Percentiles rank a stretch among this genome's conserved stretches.
Conservation (phyloP, 1,140 invertebrate species). For the Drosophila pseudoobscura region DNA sequence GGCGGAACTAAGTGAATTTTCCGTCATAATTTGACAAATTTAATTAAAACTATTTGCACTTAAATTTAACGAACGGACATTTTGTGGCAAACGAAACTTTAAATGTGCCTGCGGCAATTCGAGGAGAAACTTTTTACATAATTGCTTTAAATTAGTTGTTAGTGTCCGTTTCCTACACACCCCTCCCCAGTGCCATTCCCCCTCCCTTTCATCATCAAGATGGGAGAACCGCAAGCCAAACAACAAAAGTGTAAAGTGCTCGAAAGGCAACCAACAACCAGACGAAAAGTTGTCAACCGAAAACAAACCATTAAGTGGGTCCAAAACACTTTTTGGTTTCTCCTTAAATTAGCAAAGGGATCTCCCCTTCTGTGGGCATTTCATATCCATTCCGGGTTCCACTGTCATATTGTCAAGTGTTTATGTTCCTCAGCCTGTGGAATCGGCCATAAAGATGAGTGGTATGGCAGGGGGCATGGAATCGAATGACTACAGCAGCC, state of each 20-base stretch:
- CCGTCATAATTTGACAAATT: conserved; percentile 71
- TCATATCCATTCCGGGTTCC: neutral
- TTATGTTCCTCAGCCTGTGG: conserved; percentile 40
- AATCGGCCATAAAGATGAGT: conserved; percentile 40
- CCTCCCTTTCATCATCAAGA: conserved; percentile 1
- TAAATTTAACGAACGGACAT: conserved; percentile 57
- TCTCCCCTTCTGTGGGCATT: conserved; percentile 22
- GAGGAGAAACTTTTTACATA: conserved; percentile 71
- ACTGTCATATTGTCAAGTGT: conserved; percentile 75
- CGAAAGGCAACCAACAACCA: conserved; percentile 28
- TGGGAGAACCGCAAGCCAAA: conserved; percentile 58
- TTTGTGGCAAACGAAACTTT: conserved; percentile 64
- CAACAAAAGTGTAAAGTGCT: conserved; percentile 59
- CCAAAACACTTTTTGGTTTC: conserved; percentile 61
- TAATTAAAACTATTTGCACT: conserved; percentile 78
- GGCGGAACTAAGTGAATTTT: conserved; percentile 51
- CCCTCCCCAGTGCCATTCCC: neutral
- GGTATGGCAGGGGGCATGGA: neutral
- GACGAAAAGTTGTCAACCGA: conserved; percentile 76
- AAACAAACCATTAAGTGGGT: conserved; percentile 81
- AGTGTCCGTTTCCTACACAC: conserved; percentile 38
- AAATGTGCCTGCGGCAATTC: conserved; percentile 42
- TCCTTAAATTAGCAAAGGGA: conserved; percentile 59
- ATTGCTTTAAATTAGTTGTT: conserved; percentile 82
- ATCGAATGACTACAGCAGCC: neutral